phyloP scores from a whole-genome alignment of 2,113 vertebrate genomes.

The Muntiacus muntjak region DNA sequence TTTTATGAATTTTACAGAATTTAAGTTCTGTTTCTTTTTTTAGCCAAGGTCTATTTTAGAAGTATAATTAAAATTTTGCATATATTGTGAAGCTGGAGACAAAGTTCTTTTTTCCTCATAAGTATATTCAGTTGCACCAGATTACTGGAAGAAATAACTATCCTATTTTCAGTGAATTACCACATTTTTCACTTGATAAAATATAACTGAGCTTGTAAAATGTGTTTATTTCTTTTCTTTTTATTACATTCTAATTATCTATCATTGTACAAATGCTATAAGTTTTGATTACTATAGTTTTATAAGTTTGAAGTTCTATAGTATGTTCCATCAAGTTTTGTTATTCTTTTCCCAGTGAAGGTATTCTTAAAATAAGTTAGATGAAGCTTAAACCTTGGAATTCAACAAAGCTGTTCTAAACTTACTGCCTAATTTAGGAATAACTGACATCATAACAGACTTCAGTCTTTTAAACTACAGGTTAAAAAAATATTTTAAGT shows the following conservation, averaged over 20 bases:
- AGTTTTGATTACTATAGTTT: background rate
- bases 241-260: background rate
- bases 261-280: background rate
- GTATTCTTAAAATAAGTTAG: background rate
- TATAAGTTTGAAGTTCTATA: background rate
- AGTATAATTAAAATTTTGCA: background rate
- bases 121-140: background rate
- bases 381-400: background rate
- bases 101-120: background rate
- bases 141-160: background rate
- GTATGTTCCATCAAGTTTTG: background rate
- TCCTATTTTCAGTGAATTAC: background rate
- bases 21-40: background rate
- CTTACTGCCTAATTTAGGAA: background rate
- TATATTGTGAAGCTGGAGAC: background rate
- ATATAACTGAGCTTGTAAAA: background rate
- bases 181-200: background rate
- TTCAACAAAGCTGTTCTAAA: background rate
- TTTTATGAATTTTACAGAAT: background rate
- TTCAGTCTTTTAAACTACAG: background rate
- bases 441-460: background rate
- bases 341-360: background rate
- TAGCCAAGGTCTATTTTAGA: background rate
- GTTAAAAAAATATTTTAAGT: background rate
- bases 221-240: background rate